A percentile compares a stretch with the other conserved stretches of the same genome.
Evolutionary conservation across 2,797 vertebrate species (phyloP).

Genomic region (Aphelocoma californica): DNA sequence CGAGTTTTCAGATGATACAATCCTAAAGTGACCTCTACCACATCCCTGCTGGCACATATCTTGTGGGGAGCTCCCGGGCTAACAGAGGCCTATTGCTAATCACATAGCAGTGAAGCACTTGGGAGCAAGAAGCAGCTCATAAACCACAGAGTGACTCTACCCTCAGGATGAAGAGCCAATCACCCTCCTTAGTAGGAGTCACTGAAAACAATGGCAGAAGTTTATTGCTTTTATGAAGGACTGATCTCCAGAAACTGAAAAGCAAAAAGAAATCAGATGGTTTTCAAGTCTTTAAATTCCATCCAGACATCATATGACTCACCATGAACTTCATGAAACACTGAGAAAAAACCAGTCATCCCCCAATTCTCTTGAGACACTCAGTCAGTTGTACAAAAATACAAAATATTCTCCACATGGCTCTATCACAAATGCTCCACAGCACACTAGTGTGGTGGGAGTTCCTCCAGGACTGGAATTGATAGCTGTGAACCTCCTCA

Average conservation of each 20-base stretch:
- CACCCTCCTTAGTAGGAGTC: not conserved
- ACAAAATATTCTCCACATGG: not conserved
- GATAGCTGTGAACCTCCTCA: not conserved
- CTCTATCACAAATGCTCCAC: not conserved
- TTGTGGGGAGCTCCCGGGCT: not conserved
- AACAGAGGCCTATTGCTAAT: not conserved
- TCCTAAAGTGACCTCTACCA: not conserved
- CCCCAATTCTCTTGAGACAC: not conserved
- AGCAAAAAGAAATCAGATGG: not conserved
- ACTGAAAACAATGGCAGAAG: not conserved
- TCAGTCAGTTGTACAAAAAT: not conserved
- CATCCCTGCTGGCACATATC: not conserved
- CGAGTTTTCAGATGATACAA: not conserved
- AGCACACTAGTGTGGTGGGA: not conserved
- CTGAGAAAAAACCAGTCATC: not conserved
- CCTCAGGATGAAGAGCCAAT: not conserved
- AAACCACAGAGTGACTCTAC: not conserved
- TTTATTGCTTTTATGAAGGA: not conserved
- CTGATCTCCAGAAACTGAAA: not conserved
- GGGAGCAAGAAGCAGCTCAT: not conserved
- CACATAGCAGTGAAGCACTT: not conserved
- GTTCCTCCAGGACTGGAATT: not conserved
- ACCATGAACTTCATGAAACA: not conserved
- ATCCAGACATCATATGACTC: not conserved
- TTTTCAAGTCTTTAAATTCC: not conserved